Percentiles rank a stretch among this genome's conserved stretches.
Conservation (phyloP, 2,113 vertebrate genomes). For the Canis aureus region DNA sequence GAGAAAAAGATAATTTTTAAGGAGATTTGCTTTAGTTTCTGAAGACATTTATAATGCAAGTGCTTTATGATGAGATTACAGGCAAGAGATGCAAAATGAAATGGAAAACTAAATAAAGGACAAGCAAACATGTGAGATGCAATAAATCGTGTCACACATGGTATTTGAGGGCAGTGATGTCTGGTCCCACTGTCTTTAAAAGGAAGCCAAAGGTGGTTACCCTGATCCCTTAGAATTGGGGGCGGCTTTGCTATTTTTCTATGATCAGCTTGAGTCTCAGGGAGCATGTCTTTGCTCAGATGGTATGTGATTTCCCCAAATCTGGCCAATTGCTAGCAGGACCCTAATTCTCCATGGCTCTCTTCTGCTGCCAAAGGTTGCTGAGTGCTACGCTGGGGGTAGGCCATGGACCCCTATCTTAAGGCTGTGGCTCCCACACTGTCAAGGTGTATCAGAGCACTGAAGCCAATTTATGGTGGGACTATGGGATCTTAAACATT, state of each 20-base stretch:
- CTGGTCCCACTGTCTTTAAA: not conserved
- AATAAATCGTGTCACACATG: not conserved
- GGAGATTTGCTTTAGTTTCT: not conserved
- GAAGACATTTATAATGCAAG: conserved; percentile 6
- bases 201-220: not conserved
- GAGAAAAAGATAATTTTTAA: not conserved
- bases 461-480: too few species aligned
- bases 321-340: not conserved
- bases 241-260: not conserved
- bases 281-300: not conserved
- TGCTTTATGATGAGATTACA: not conserved
- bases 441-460: too few species aligned
- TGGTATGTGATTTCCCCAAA: not conserved
- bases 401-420: not conserved
- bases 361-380: not conserved
- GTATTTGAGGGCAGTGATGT: not conserved
- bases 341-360: not conserved
- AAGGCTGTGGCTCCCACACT: not conserved
- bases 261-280: not conserved
- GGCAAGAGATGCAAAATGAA: conserved; percentile 42
- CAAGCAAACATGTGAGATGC: not conserved
- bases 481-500: not conserved
- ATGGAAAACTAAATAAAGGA: not conserved
- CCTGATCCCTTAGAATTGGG: not conserved
- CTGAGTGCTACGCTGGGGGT: too few species aligned